These are phyloP conservation scores for Malurus splendens DNA, from an alignment of 2,797 vertebrate genomes.

Conservation along the genomic window DNA sequence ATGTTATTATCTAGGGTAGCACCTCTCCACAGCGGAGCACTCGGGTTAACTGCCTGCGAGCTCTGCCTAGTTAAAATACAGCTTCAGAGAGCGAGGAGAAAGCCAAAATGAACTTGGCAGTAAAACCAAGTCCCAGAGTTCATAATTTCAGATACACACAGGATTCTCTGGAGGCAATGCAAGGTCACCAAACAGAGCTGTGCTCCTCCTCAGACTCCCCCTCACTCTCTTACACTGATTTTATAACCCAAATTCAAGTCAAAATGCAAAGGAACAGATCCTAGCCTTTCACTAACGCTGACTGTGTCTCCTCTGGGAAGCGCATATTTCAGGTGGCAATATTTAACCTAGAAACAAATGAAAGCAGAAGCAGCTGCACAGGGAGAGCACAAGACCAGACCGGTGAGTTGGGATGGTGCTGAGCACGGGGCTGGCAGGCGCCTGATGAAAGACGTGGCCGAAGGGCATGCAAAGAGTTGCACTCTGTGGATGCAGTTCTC, in stretches of 20 bases:
- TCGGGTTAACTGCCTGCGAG: conserved; percentile 12
- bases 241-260: not conserved
- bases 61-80: not conserved
- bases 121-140: not conserved
- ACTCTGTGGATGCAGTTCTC: not conserved
- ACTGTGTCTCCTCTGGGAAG: not conserved
- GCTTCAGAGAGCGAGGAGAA: not conserved
- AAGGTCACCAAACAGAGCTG: not conserved
- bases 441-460: not conserved
- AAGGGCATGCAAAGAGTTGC: conserved; percentile 5
- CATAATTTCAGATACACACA: not conserved
- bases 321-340: not conserved
- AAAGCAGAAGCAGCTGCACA: not conserved
- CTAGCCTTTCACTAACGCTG: not conserved
- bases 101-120: conserved; percentile 15
- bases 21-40: not conserved
- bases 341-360: conserved; percentile 15
- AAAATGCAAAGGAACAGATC: conserved; percentile 13
- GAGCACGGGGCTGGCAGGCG: not conserved
- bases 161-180: not conserved
- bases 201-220: not conserved
- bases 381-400: not conserved
- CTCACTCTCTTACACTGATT: not conserved
- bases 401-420: not conserved
- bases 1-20: not conserved